Conservation (phyloP, 2,113 vertebrate species). For the Illadopsis cleaveri region DNA sequence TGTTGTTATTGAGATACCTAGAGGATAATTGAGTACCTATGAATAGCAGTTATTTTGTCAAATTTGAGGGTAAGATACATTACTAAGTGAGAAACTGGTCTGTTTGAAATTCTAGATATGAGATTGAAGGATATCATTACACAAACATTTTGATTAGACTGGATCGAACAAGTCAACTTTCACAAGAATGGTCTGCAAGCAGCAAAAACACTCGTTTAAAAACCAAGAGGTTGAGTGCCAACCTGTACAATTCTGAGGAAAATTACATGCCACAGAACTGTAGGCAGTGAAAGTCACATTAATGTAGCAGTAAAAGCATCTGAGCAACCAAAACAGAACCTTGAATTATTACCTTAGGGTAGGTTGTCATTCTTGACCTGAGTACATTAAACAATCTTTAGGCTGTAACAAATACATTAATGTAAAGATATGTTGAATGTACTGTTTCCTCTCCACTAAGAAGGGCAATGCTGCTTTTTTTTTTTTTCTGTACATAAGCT, state of each 20-base stretch:
- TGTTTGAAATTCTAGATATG: not conserved
- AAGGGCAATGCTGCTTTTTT: not conserved
- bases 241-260: not conserved
- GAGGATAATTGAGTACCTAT: not conserved
- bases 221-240: not conserved
- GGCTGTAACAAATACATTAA: not conserved
- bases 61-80: not conserved
- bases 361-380: not conserved
- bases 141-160: constrained; percentile 11
- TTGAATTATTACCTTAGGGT: not conserved
- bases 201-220: not conserved
- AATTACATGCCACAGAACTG: not conserved
- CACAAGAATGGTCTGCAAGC: not conserved
- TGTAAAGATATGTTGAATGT: not conserved
- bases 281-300: not conserved
- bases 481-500: not conserved
- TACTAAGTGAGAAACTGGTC: not conserved
- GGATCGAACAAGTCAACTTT: not conserved
- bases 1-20: not conserved
- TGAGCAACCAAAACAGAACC: not conserved
- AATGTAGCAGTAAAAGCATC: not conserved
- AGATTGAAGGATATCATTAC: not conserved
- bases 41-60: not conserved
- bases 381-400: not conserved
- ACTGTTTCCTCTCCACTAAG: not conserved